Percentiles rank a stretch among this genome's conserved stretches.
phyloP scores from a whole-genome alignment of 2,888 invertebrate species.

The Eupithecia insigniata region DNA sequence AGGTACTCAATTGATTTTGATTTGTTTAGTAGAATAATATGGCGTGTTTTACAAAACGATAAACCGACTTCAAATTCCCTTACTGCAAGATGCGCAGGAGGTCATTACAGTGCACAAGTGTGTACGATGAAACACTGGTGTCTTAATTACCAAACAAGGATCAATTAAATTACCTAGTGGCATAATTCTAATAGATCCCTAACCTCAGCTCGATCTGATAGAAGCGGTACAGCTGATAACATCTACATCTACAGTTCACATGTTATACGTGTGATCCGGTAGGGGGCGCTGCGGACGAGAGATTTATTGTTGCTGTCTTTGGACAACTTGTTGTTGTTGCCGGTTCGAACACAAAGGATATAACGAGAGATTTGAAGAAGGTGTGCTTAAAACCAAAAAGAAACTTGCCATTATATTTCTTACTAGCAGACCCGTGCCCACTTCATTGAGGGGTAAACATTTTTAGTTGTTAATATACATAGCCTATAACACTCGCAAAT shows the following conservation, averaged over 20 bases:
- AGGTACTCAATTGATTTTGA: no score
- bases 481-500: no score
- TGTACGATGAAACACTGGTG: neutral
- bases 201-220: conserved; percentile 27
- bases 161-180: neutral
- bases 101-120: neutral
- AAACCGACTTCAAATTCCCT: no score
- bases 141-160: neutral
- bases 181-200: neutral
- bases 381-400: neutral
- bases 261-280: neutral
- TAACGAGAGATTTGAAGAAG: neutral
- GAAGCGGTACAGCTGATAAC: conserved; percentile 11
- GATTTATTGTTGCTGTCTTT: neutral
- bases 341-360: neutral
- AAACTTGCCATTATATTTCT: no score
- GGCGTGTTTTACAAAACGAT: no score
- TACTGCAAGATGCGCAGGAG: no score
- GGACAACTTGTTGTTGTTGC: neutral
- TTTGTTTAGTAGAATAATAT: no score
- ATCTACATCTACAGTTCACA: conserved; percentile 1
- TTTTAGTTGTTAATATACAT: no score
- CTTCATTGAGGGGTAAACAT: no score
- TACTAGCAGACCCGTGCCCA: no score
- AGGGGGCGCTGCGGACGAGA: conserved; percentile 9